Evolutionary conservation across 2,888 invertebrate species (phyloP), one percentile per base, ranked within the genome.

Genomic region (Trisateles emortualis): DNA sequence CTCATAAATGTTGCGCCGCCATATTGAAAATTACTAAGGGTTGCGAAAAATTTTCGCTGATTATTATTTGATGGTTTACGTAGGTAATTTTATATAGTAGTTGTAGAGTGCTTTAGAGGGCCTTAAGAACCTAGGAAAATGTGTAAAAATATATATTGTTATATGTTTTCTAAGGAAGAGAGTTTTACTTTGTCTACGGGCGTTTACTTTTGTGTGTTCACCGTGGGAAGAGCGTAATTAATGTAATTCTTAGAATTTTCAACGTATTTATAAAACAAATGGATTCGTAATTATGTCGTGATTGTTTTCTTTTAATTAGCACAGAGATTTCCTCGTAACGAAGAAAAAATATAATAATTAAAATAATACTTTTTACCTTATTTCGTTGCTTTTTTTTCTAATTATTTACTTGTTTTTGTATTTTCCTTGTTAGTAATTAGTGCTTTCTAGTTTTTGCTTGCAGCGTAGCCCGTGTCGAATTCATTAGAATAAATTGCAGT

Each of bases 1-100:
- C 24, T 56, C 61, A 55, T 68, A 59, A 68, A 68, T 48, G 44
- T 48, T 57, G 54, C 54, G 55, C 40, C 40, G 42, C 53, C 55
- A 56, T 60, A 66, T 69, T 59, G 51, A 38, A 56, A 48, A 59
- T 56, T 52, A 45, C 45, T 44, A 33, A 40, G 52, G 59, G 65
- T 40, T 22, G 26, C 9, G 30, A 29, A 58, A 39, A 16, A 43
- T 48, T 43, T 54, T 29, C 10, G 17, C 39, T 48, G 64, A 64
- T 65, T 65, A 62, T 59, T 59, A 59, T 59, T 68, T 68, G 39
- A 64, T 53, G 38, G 24, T 33, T 30, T 5, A 16, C n/a, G 26
- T 35, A 43, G 14, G 35, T 39, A 35, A 17, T 36, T 17, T 36
- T 14, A 0, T 17, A 16, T n/a, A 17, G 17, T 36, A 19, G 36